Evolutionary conservation across 2,888 invertebrate species (phyloP).

Genomic region (Altica lythri): DNA sequence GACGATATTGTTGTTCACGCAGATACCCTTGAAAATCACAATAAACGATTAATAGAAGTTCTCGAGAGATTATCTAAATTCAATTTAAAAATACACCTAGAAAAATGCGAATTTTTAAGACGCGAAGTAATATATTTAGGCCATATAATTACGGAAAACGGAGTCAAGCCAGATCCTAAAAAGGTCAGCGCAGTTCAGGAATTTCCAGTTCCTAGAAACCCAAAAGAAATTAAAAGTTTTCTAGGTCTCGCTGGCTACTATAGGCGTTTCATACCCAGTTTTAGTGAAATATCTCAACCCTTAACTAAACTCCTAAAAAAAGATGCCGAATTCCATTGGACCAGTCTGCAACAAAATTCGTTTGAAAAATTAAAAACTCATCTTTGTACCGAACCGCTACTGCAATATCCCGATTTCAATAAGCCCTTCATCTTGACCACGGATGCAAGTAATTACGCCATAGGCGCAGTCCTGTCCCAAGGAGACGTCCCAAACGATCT

Average conservation of each 20-base stretch:
- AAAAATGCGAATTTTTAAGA: constrained; percentile 35
- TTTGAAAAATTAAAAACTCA: constrained; percentile 16
- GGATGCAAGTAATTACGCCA: constrained; percentile 48
- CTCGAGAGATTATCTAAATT: constrained; percentile 34
- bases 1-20: constrained; percentile 49
- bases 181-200: constrained; percentile 29
- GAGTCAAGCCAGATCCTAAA: constrained; percentile 34
- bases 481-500: constrained; percentile 39
- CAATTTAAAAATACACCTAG: constrained; percentile 37
- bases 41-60: constrained; percentile 36
- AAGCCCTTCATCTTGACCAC: constrained; percentile 46
- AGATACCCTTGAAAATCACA: constrained; percentile 39
- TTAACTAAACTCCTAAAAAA: constrained; percentile 32
- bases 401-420: constrained; percentile 44
- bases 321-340: constrained; percentile 35
- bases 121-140: constrained; percentile 36
- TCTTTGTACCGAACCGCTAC: constrained; percentile 28
- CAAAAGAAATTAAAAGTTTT: constrained; percentile 38
- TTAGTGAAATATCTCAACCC: constrained; percentile 29
- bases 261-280: constrained; percentile 29
- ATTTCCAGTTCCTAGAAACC: constrained; percentile 24
- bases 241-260: constrained; percentile 36
- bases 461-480: constrained; percentile 39
- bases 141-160: constrained; percentile 32
- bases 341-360: constrained; percentile 12